Conservation (phyloP, 2,797 vertebrate species). For the Onychomys torridus region DNA sequence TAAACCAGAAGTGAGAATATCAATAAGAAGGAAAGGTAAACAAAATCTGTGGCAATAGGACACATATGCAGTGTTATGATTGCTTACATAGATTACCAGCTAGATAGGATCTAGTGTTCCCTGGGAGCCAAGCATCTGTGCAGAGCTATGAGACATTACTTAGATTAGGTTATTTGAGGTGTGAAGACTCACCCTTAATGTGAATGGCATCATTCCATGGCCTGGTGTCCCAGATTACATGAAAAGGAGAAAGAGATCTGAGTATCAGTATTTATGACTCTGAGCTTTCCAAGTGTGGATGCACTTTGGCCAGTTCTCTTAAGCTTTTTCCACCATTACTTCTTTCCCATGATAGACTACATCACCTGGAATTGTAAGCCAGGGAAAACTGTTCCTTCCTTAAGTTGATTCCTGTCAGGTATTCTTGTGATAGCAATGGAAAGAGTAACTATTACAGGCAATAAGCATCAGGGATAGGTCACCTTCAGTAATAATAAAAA, state of each 20-base stretch:
- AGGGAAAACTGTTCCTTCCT: background rate
- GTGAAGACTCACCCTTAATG: background rate
- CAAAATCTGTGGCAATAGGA: background rate
- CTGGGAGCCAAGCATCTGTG: background rate
- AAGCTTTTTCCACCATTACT: background rate
- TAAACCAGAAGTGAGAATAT: background rate
- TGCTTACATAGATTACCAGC: background rate
- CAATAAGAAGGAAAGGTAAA: background rate
- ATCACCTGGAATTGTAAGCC: background rate
- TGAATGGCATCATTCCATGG: background rate
- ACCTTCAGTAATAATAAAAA: slow-evolving; percentile 19
- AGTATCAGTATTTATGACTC: background rate
- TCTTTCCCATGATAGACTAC: background rate
- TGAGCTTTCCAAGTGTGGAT: background rate
- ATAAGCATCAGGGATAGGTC: background rate
- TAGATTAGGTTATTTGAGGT: background rate
- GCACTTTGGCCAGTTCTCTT: background rate
- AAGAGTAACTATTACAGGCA: background rate
- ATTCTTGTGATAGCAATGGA: background rate
- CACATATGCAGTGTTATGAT: background rate
- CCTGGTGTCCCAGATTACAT: background rate
- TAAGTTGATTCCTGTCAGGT: background rate
- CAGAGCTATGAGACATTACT: background rate
- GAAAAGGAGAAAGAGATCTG: background rate
- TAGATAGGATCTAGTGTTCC: background rate